A percentile compares a stretch with the other conserved stretches of the same genome.
phyloP scores from a whole-genome alignment of 2,888 invertebrate species.

The Thera obeliscata region DNA sequence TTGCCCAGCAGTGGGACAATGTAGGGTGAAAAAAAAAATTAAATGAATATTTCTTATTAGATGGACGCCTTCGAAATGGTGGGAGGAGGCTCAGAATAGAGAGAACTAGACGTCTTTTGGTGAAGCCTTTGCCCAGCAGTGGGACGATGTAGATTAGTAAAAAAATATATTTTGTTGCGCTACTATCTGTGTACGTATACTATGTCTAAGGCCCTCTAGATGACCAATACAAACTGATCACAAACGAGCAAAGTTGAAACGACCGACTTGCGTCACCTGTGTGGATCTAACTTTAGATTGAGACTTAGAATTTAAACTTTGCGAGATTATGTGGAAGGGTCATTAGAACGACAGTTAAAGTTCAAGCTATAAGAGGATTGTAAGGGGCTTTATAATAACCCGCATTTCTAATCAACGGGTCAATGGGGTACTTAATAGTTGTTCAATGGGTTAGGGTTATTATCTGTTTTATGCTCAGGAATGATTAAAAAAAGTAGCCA shows the following conservation, averaged over 20 bases:
- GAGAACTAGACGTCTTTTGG: too few species aligned
- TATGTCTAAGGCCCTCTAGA: constrained; percentile 26
- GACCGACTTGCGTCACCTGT: constrained; percentile 59
- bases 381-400: background rate
- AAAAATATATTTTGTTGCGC: background rate
- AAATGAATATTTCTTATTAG: too few species aligned
- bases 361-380: constrained; percentile 4
- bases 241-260: constrained; percentile 59
- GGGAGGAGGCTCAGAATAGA: too few species aligned
- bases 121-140: too few species aligned
- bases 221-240: constrained; percentile 53
- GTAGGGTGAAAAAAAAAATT: too few species aligned
- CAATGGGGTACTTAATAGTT: too few species aligned
- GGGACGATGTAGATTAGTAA: background rate
- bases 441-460: too few species aligned
- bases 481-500: too few species aligned
- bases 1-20: too few species aligned
- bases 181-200: background rate
- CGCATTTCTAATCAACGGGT: too few species aligned
- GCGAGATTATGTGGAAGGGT: constrained; percentile 25
- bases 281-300: constrained; percentile 53
- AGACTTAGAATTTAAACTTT: constrained; percentile 45
- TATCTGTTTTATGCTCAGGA: too few species aligned
- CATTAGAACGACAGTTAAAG: constrained; percentile 17
- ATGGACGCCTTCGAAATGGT: too few species aligned